phyloP scores from a whole-genome alignment of 1,140 invertebrate species.

The Tribolium castaneum region DNA sequence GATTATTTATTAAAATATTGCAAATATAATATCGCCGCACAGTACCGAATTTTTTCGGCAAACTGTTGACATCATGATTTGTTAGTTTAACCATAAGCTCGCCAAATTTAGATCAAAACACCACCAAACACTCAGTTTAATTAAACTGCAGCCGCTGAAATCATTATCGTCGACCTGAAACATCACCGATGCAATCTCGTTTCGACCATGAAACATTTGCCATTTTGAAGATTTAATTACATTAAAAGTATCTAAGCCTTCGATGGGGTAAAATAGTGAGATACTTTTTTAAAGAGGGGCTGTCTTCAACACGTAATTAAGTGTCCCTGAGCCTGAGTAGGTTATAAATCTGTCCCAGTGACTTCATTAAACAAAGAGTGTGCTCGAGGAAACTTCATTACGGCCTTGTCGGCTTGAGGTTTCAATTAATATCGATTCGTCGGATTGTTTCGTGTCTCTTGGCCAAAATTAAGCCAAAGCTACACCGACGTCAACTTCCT shows the following conservation, averaged over 20 bases:
- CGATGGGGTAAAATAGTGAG: constrained; percentile 12
- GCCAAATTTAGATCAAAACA: constrained; percentile 3
- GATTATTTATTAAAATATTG: not conserved
- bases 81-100: not conserved
- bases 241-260: constrained; percentile 10
- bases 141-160: constrained; percentile 6
- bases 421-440: constrained; percentile 43
- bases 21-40: not conserved
- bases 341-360: constrained; percentile 39
- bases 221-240: constrained; percentile 25
- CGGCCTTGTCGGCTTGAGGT: constrained; percentile 41
- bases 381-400: constrained; percentile 36
- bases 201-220: not conserved
- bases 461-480: not conserved
- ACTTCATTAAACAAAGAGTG: constrained; percentile 42
- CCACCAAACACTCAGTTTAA: constrained; percentile 18
- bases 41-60: not conserved
- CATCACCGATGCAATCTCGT: not conserved
- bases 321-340: constrained; percentile 34
- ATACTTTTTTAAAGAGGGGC: constrained; percentile 1
- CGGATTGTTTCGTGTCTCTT: constrained; percentile 13
- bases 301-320: constrained; percentile 41
- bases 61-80: not conserved
- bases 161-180: not conserved
- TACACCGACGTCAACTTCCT: too few species aligned